phyloP scores from a whole-genome alignment of 2,888 invertebrate genomes.

The Epistrophe grossulariae region DNA sequence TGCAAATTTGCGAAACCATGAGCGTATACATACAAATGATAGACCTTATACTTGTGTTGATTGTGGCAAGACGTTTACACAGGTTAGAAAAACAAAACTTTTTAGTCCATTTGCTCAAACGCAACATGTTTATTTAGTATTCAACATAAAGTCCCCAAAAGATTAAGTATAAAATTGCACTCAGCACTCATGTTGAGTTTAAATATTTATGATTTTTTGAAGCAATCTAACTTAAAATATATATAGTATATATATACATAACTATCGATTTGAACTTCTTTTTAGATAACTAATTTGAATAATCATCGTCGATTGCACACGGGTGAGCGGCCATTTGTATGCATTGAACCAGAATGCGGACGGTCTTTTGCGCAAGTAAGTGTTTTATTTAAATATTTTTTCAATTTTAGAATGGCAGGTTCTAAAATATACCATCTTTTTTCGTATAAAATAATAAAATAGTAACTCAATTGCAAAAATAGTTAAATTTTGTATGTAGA shows the following conservation, averaged over 20 bases:
- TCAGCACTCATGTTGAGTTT: too few relatives aligned
- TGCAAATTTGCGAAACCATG: constrained; percentile 84
- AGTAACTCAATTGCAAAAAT: too few relatives aligned
- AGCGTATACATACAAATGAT: constrained; percentile 84
- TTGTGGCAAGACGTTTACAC: constrained; percentile 84
- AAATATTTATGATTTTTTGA: too few relatives aligned
- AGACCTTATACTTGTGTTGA: constrained; percentile 83
- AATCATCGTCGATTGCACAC: constrained; percentile 84
- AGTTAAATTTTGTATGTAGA: too few relatives aligned
- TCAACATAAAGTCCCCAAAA: background rate
- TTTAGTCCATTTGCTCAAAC: too few relatives aligned
- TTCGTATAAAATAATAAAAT: too few relatives aligned
- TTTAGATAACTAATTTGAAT: constrained; percentile 83
- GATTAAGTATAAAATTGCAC: too few relatives aligned
- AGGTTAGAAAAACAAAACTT: constrained; percentile 76
- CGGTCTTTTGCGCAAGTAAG: constrained; percentile 83
- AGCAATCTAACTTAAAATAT: too few relatives aligned
- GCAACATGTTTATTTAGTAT: background rate
- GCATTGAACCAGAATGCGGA: constrained; percentile 84
- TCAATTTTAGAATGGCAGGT: too few relatives aligned
- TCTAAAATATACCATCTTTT: too few relatives aligned
- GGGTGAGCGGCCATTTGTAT: constrained; percentile 84
- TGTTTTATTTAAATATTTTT: background rate
- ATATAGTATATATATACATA: too few relatives aligned
- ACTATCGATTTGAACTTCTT: background rate